Percentiles rank a stretch among this genome's conserved stretches.
These are phyloP conservation scores for Pachliopta kotzebuea DNA, from an alignment of 2,888 invertebrate species.

Conservation along the genomic window DNA sequence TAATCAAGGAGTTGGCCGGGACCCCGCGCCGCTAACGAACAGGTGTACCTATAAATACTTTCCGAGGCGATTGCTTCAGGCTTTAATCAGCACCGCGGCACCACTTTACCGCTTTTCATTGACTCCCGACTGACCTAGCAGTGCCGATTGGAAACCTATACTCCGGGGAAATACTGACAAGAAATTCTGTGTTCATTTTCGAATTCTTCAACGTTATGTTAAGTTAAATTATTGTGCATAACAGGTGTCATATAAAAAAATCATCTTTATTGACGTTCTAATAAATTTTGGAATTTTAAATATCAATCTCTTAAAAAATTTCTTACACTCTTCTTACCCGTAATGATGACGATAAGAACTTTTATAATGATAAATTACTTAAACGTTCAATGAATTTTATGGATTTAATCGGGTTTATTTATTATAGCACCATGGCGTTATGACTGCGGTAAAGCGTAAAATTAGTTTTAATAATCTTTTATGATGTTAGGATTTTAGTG, in stretches of 20 bases:
- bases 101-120: slow-evolving; percentile 78
- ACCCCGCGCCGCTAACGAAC: slow-evolving; percentile 77
- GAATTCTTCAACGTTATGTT: slow-evolving; percentile 42
- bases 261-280: too few relatives aligned
- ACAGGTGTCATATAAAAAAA: background rate
- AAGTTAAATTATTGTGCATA: background rate
- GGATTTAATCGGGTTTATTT: too few relatives aligned
- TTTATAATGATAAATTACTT: too few relatives aligned
- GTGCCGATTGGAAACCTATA: slow-evolving; percentile 73
- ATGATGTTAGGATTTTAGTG: background rate
- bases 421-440: too few relatives aligned
- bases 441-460: too few relatives aligned
- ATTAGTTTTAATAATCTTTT: too few relatives aligned
- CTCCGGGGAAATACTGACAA: slow-evolving; percentile 61
- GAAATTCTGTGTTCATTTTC: slow-evolving; percentile 63
- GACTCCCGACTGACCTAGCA: slow-evolving; percentile 73
- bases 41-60: slow-evolving; percentile 81
- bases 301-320: too few relatives aligned
- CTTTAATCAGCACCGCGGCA: slow-evolving; percentile 77
- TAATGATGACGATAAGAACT: too few relatives aligned
- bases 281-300: too few relatives aligned
- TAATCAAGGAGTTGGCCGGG: slow-evolving; percentile 79
- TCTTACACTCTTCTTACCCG: too few relatives aligned
- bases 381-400: too few relatives aligned
- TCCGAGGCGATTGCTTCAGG: slow-evolving; percentile 78